Evolutionary conservation across 2,888 invertebrate genomes (phyloP), one percentile per base, ranked within the genome.

Genomic region (Callyntrura guangdongensis): DNA sequence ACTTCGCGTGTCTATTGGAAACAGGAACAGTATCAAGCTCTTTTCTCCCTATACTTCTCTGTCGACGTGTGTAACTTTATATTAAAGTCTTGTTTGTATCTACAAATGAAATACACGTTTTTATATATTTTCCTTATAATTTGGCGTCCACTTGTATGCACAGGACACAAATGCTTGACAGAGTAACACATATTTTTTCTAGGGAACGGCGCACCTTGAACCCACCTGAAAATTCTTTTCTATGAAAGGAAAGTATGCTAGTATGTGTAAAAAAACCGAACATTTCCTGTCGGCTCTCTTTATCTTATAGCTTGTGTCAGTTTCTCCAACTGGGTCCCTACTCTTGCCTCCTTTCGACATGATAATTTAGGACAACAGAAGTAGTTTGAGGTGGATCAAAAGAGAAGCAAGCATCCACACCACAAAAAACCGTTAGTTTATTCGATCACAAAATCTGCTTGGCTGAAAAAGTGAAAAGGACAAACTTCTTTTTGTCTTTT

Each of bases 251-350:
- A 67, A 67, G 67, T 67, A 67, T 27, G 25, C 25, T 5, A 17
- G 59, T 59, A 59, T 59, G 59, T 61, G 81, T 59, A 61, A 61
- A 59, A 67, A 20, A 64, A 79, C 14, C 14, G 79, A 61, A n/a
- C 5, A 0, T 25, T 56, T 81, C 22, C 69, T 61, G 79, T 67
- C 22, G 9, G 56, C 14, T 27, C 36, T 5, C 56, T 45, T 36
- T 17, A 20, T 47, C 59, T n/a, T 82, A 69, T 82, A 72, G 72
- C 82, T 36, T 64, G 53, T 86, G 90, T 81, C 90, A 90, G 72
- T 74, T 86, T 90, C 36, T 36, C 6, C 86, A 86, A 90, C 86
- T 82, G 45, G 82, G 72, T 86, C 49, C 45, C 45, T n/a, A n/a
- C 14, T 72, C 86, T 81, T 61, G 72, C 86, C 84, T 49, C 69